Conservation (phyloP, 2,113 vertebrate species). For the Eretmochelys imbricata region DNA sequence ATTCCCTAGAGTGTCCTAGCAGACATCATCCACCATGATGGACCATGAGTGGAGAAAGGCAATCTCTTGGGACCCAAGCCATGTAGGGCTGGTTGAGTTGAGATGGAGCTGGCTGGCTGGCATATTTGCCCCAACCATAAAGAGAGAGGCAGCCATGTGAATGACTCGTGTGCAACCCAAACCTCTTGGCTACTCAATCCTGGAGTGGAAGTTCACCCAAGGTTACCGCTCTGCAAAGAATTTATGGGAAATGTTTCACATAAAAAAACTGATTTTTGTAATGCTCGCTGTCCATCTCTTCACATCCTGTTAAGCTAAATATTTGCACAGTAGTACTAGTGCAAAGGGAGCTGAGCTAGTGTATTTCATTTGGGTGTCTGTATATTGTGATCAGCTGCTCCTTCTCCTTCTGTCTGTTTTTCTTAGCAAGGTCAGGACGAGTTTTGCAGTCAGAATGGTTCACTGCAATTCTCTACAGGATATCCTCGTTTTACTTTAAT, state of each 20-base stretch:
- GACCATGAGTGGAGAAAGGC: neutral
- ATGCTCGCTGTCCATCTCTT: slow-evolving; percentile 72
- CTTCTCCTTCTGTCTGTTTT: slow-evolving; percentile 76
- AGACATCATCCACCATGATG: neutral
- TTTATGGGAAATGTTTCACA: slow-evolving; percentile 70
- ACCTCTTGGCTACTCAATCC: slow-evolving; percentile 50
- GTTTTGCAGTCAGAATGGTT: slow-evolving; percentile 78
- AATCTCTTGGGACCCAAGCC: neutral
- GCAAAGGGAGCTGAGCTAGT: slow-evolving; percentile 57
- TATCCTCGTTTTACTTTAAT: slow-evolving; percentile 83
- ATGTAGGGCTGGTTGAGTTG: neutral
- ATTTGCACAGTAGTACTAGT: slow-evolving; percentile 69
- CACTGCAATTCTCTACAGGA: slow-evolving; percentile 82
- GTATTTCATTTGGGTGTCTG: slow-evolving; percentile 69
- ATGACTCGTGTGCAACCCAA: slow-evolving; percentile 42
- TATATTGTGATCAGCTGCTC: slow-evolving; percentile 72
- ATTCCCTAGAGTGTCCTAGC: neutral
- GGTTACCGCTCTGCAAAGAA: slow-evolving; percentile 72
- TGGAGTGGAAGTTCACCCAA: slow-evolving; percentile 51
- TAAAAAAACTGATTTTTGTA: slow-evolving; percentile 74
- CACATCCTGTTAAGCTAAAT: slow-evolving; percentile 77
- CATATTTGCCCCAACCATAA: neutral
- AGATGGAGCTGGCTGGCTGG: neutral
- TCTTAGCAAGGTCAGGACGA: slow-evolving; percentile 78
- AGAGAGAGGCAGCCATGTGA: slow-evolving; percentile 42